Conservation (phyloP, 2,113 vertebrate genomes). For the Trogon melanurus region DNA sequence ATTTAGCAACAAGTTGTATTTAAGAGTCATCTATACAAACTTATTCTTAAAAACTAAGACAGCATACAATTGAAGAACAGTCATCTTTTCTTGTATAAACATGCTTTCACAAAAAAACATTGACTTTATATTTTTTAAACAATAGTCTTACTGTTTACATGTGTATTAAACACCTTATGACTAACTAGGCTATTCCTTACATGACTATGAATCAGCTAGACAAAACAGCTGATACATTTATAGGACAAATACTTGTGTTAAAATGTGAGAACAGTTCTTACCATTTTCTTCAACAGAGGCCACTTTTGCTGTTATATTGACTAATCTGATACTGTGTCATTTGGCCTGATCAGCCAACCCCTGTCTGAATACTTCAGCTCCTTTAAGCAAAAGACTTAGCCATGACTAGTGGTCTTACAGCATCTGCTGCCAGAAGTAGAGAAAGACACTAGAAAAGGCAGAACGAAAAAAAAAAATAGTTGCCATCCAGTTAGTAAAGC, state of each 20-base stretch:
- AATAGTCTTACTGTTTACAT: neutral
- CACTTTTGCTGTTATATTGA: conserved; percentile 75
- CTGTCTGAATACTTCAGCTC: conserved; percentile 64
- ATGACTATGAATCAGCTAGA: neutral
- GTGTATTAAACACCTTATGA: neutral
- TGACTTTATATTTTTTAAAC: neutral
- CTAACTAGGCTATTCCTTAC: neutral
- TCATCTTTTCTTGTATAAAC: neutral
- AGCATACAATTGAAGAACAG: neutral
- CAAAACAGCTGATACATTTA: neutral
- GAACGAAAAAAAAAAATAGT: neutral
- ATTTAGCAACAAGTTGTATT: neutral
- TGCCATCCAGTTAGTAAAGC: neutral
- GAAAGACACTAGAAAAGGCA: conserved; percentile 54
- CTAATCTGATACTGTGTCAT: conserved; percentile 63
- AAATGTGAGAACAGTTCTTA: neutral
- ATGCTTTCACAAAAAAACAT: neutral
- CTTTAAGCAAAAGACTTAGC: conserved; percentile 76
- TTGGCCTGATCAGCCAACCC: conserved; percentile 64
- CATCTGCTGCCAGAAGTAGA: conserved; percentile 67
- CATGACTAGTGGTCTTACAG: conserved; percentile 71
- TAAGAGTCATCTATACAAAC: neutral
- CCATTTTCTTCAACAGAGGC: conserved; percentile 74
- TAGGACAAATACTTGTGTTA: neutral
- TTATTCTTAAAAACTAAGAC: neutral